Base-by-base conservation (phyloP, 2,888 invertebrate species). In the Idaea aversata region DNA sequence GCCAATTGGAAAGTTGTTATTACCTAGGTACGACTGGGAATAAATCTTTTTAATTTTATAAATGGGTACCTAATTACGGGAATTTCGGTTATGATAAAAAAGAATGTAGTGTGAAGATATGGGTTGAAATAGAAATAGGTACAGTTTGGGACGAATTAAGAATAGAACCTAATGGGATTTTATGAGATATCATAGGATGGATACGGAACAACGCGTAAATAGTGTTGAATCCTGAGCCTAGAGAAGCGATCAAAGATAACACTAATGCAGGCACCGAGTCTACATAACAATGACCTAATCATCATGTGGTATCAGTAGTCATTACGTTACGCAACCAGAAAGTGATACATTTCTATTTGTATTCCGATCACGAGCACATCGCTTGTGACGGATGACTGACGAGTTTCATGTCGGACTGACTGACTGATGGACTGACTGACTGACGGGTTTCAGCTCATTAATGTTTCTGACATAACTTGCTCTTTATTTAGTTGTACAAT, bases 271-370 rank as follows among this genome's bases (percentile, higher is more conserved):
- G 13, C 47, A 13, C 7, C 47, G 35, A 34, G 57, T 38, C 62
- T 65, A 69, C 61, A 62, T 25, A 67, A 7, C 60, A 69, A 61
- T 66, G 68, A 70, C 66, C 67, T 64, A 61, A 69, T 70, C 63
- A 62, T 57, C 63, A 66, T 36, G 36, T 36, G 5, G 47, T 47
- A 47, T 47, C 47, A 69, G 69, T 67, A 70, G 65, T 57, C 64
- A 62, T 68, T 68, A 68, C 75, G 77, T 76, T 88, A 86, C 79
- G 78, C 85, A 88, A 88, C 78, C 80, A 76, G 87, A 88, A 88
- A 90, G 87, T 79, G 83, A 85, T 88, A 87, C 80, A 83, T 82
- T 84, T 82, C 76, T 75, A 75, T 77, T 77, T 69, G 72, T 74
- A 77, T 80, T 81, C 79, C 66, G 72, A 76, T 89, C 90, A 90